Percentiles rank a stretch among this genome's conserved stretches.
Evolutionary conservation across 2,888 invertebrate genomes (phyloP).

Genomic region (Timandra comae): DNA sequence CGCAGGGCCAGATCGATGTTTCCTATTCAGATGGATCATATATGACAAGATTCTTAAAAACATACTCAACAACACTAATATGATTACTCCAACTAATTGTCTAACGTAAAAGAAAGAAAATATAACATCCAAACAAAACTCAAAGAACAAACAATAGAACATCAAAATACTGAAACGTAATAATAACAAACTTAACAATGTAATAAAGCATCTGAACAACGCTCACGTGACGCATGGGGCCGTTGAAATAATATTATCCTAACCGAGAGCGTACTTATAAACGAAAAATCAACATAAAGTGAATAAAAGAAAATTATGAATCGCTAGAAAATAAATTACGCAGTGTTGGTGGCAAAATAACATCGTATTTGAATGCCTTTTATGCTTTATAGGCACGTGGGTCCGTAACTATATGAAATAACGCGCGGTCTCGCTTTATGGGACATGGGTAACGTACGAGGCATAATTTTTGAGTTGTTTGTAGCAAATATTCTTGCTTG

Average conservation of each 20-base stretch:
- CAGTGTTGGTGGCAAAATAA: constrained; percentile 76
- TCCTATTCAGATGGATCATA: no score
- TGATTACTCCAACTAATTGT: no score
- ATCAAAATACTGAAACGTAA: constrained; percentile 28
- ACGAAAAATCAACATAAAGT: constrained; percentile 77
- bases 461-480: constrained; percentile 69
- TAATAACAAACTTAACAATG: constrained; percentile 60
- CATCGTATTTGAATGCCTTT: constrained; percentile 77
- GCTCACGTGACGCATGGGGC: constrained; percentile 64
- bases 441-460: constrained; percentile 64
- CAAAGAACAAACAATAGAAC: constrained; percentile 23
- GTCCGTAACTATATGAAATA: constrained; percentile 74
- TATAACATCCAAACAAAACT: no score
- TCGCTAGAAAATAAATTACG: constrained; percentile 75
- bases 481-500: constrained; percentile 35
- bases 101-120: no score
- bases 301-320: constrained; percentile 78
- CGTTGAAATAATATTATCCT: constrained; percentile 76
- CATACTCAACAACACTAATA: no score
- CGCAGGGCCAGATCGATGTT: no score
- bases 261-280: constrained; percentile 70
- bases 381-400: constrained; percentile 73
- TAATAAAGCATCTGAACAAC: constrained; percentile 51
- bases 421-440: constrained; percentile 66
- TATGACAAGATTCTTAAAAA: no score